Evolutionary conservation across 2,888 invertebrate genomes (phyloP).

Genomic region (Melieria crassipennis): DNA sequence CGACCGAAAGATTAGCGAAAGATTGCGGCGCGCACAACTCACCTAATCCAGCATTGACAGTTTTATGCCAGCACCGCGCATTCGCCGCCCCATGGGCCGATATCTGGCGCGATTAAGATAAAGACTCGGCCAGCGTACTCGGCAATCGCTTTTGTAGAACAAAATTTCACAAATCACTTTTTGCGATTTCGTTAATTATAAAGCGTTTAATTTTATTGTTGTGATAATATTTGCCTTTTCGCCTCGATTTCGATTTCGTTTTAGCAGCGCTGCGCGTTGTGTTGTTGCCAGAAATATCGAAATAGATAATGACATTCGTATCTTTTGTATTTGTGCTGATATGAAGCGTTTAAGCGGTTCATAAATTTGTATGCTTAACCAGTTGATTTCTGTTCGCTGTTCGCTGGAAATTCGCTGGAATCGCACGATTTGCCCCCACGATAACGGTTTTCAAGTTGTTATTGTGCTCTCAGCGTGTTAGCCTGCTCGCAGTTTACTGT

Average conservation of each 20-base stretch:
- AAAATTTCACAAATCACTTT: slow-evolving; percentile 22
- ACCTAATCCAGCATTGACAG: slow-evolving; percentile 50
- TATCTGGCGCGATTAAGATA: slow-evolving; percentile 58
- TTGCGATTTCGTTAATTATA: slow-evolving; percentile 53
- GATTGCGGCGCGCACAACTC: background rate
- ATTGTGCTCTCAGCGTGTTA: no score
- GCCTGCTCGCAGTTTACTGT: no score
- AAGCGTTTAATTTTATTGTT: slow-evolving; percentile 61
- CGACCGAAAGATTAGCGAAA: no score
- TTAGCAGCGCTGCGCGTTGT: background rate
- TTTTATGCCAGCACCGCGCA: slow-evolving; percentile 49
- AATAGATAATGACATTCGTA: slow-evolving; percentile 41
- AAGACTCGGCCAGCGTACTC: slow-evolving; percentile 40
- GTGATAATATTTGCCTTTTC: slow-evolving; percentile 53
- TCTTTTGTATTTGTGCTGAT: slow-evolving; percentile 12
- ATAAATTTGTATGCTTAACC: slow-evolving; percentile 40
- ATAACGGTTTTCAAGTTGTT: no score
- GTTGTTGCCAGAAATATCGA: slow-evolving; percentile 29
- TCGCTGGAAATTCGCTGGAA: background rate
- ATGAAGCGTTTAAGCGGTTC: slow-evolving; percentile 42
- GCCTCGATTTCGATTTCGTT: slow-evolving; percentile 20
- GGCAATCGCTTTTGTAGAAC: background rate
- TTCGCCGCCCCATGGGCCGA: slow-evolving; percentile 43
- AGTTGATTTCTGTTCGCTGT: slow-evolving; percentile 30
- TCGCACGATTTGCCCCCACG: no score